Percentiles rank a stretch among this genome's conserved stretches.
Conservation (phyloP, 2,113 vertebrate genomes). For the Oxygymnocypris stewartii region DNA sequence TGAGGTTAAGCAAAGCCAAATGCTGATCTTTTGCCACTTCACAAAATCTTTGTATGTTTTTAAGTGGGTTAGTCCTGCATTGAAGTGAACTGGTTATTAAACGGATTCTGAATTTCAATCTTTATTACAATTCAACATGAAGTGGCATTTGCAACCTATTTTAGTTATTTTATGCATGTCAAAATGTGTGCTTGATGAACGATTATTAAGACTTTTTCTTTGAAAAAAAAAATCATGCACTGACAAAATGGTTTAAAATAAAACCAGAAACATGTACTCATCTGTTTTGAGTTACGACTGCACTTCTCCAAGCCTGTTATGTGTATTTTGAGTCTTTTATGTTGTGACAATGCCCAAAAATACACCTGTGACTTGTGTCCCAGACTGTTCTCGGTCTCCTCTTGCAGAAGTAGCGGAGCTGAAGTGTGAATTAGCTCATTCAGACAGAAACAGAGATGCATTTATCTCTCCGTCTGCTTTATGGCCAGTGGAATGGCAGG, state of each 20-base stretch:
- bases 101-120: background rate
- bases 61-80: background rate
- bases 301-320: background rate
- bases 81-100: background rate
- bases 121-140: background rate
- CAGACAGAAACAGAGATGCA: conserved; percentile 72
- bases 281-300: background rate
- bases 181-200: background rate
- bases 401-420: conserved; percentile 67
- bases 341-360: conserved; percentile 13
- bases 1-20: conserved; percentile 8
- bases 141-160: background rate
- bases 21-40: conserved; percentile 21
- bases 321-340: background rate
- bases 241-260: background rate
- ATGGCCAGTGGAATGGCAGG: conserved; percentile 70
- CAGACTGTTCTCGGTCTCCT: conserved; percentile 71
- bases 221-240: background rate
- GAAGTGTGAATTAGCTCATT: conserved; percentile 75
- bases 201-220: background rate
- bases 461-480: conserved; percentile 70
- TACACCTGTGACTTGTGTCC: conserved; percentile 65
- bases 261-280: background rate
- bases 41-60: background rate
- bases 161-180: background rate